Evolutionary conservation across 1,140 invertebrate genomes (phyloP), one percentile per base, ranked within the genome.

Genomic region (Pteromalus puparum): DNA sequence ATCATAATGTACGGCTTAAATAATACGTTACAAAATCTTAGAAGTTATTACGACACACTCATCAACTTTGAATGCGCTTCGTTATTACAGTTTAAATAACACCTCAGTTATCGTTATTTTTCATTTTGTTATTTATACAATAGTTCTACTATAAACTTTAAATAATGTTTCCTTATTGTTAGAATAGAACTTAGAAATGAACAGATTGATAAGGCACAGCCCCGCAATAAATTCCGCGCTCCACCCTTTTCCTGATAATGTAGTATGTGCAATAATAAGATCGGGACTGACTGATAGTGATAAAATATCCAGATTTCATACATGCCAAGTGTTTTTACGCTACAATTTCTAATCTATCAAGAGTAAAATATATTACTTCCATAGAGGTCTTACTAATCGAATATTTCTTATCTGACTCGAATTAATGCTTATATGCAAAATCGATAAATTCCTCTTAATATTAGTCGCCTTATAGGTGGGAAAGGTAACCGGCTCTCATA

Each of bases 21-120:
- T 86, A 82, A 88, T 85, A 88, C 34, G 72, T 82, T 87, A 83
- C 78, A 86, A 86, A 86, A 88, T 48, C 65, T 79, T 83, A 87
- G 65, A 84, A 87, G 53, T 80, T 89, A 89, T 74, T 75, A 86
- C 53, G 1, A 30, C 26, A 53, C 76, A 79, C 78, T 81, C n/a
- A 61, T 30, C 53, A 73, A 76, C 68, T 82, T 84, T 68, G 53
- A 88, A 88, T 84, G 82, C 74, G 74, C 30, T 85, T 86, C 79
- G 67, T 82, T 84, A 80, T 85, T 81, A 83, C 42, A 48, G 42
- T 80, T 78, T 70, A 81, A 84, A 73, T 73, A 83, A 83, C 61
- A 77, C 74, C 24, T 83, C n/a, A 86, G 12, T 67, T 86, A 79
- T 84, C 70, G 75, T 88, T 84, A 42, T 85, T 86, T 81, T 53